Percentiles rank a stretch among this genome's conserved stretches.
These are phyloP conservation scores for Vollenhovia emeryi DNA, from an alignment of 1,140 invertebrate species.

Conservation along the genomic window DNA sequence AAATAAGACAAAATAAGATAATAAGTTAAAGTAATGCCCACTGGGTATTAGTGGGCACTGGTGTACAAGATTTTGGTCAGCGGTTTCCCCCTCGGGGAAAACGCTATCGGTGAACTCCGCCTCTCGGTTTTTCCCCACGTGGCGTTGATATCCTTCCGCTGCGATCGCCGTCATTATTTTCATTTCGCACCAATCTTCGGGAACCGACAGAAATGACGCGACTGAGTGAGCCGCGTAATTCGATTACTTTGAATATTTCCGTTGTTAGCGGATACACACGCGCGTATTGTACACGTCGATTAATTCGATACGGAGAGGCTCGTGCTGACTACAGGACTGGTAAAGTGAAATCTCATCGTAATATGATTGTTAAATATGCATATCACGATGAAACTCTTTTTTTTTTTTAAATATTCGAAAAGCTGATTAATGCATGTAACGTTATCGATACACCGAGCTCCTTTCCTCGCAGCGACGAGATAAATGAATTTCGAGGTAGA, in stretches of 20 bases:
- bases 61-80: too few relatives aligned
- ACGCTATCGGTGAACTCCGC: background rate
- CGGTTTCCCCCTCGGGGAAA: too few relatives aligned
- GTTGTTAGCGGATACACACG: background rate
- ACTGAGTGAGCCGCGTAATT: background rate
- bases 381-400: background rate
- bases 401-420: background rate
- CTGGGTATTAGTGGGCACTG: too few relatives aligned
- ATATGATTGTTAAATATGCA: background rate
- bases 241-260: background rate
- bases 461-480: background rate
- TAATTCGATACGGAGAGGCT: background rate
- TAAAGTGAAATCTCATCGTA: constrained; percentile 3
- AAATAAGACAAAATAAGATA: too few relatives aligned
- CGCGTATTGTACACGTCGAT: background rate
- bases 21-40: too few relatives aligned
- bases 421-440: background rate
- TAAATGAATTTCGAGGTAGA: background rate
- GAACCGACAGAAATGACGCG: background rate
- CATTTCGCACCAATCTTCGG: background rate
- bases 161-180: background rate
- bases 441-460: background rate
- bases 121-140: background rate
- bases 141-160: background rate
- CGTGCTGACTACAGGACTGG: background rate